These are phyloP conservation scores for Aphidius colemani DNA, from an alignment of 2,888 invertebrate genomes.

Conservation along the genomic window DNA sequence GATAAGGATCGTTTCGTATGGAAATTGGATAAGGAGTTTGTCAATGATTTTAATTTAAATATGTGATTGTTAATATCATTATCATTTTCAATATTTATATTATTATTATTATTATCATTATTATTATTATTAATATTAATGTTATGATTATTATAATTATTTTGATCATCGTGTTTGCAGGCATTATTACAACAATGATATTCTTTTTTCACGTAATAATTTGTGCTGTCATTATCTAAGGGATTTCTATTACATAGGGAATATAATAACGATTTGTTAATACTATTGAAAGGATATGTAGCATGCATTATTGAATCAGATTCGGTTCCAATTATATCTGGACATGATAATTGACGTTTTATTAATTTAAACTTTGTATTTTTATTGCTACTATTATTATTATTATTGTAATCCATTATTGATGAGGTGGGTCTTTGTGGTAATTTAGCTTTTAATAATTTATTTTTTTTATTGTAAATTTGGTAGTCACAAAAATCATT, in stretches of 20 bases:
- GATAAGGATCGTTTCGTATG: conserved; percentile 57
- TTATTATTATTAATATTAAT: background rate
- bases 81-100: too few relatives aligned
- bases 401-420: background rate
- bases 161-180: conserved; percentile 31
- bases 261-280: conserved; percentile 7
- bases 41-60: conserved; percentile 16
- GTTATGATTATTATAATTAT: background rate
- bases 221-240: conserved; percentile 4
- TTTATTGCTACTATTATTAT: too few relatives aligned
- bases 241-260: background rate
- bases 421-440: too few relatives aligned
- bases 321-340: conserved; percentile 15
- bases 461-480: background rate
- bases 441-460: background rate
- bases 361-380: too few relatives aligned
- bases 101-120: conserved; percentile 10
- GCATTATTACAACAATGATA: conserved; percentile 23
- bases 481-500: background rate
- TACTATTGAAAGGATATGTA: background rate
- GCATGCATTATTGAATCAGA: conserved; percentile 18
- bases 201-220: conserved; percentile 11
- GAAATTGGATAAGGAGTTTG: conserved; percentile 45
- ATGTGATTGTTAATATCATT: conserved; percentile 21
- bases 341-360: conserved; percentile 14